Base-by-base conservation (phyloP, 2,888 invertebrate genomes). In the Microctonus aethiopoides region DNA sequence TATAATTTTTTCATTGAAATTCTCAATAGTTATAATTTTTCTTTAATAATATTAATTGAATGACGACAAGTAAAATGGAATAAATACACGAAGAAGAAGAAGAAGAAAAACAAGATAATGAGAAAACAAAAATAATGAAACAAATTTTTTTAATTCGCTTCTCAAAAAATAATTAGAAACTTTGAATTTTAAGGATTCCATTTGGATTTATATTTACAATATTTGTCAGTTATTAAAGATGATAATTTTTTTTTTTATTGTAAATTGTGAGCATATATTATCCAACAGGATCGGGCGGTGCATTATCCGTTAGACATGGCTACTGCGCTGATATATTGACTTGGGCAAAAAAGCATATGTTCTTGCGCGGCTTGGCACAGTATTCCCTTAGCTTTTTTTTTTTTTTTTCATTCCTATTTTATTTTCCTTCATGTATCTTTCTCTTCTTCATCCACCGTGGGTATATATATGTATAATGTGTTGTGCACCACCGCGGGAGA, bases 251-350 rank as follows among this genome's bases (percentile, higher is more conserved):
- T n/a, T n/a, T n/a, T n/a, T 16, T 61, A 39, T 39, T 2, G 10
- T 24, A 20, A 24, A 24, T 39, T 24, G 41, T 62, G 10, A n/a
- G 26, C 29, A 46, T 10, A 39, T 26, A 20, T 24, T 24, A 29
- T 41, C 16, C 24, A 62, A 62, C 75, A 77, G 79, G 79, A 81
- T 81, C 80, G 78, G 74, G 76, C 76, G 78, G 82, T 80, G 82
- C 83, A 84, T 84, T 83, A 84, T 80, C 84, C 84, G 84, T 84
- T 83, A 82, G 83, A 84, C 83, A 84, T 83, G 84, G 83, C 82
- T 83, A 79, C 80, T 80, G 80, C 80, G 81, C 83, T 84, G 83
- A 84, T 84, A 84, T 84, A 84, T 83, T 83, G 84, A 81, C 83
- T 81, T 78, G 78, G 71, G 78, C 81, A 84, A 67, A 84, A 84